Conservation (phyloP, 2,888 invertebrate species). For the Sphecodes monilicornis region DNA sequence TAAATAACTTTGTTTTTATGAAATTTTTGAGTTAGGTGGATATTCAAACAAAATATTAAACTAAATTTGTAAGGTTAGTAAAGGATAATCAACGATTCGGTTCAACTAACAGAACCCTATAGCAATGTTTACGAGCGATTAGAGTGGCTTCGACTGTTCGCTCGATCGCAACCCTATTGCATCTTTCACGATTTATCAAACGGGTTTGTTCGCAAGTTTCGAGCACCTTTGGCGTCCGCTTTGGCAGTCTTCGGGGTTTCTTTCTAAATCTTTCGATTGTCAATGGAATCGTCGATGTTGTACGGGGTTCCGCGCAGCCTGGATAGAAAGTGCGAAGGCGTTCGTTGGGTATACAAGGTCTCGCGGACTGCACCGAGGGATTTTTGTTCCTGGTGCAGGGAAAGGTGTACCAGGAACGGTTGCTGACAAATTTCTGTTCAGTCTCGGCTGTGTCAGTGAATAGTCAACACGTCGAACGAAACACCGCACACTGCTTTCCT, state of each 20-base stretch:
- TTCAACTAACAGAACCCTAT: too few species aligned
- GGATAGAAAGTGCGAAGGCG: conserved; percentile 38
- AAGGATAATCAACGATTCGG: too few species aligned
- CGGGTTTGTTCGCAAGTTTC: not conserved
- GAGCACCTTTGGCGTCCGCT: not conserved
- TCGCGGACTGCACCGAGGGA: not conserved
- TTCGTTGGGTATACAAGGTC: conserved; percentile 36
- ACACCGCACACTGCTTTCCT: conserved; percentile 39
- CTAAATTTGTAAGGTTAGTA: too few species aligned
- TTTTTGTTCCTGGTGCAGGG: conserved; percentile 38
- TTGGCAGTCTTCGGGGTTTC: not conserved
- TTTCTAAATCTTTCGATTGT: not conserved
- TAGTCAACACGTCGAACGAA: conserved; percentile 57
- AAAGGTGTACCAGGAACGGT: conserved; percentile 59
- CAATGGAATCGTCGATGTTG: not conserved
- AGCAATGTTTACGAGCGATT: too few species aligned
- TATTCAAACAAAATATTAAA: too few species aligned
- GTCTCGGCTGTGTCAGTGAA: conserved; percentile 65
- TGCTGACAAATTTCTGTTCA: conserved; percentile 65
- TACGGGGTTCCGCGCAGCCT: not conserved
- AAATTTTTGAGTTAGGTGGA: too few species aligned
- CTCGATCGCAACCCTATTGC: too few species aligned
- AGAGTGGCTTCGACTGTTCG: too few species aligned
- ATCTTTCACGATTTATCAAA: not conserved
- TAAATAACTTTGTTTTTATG: too few species aligned